These are phyloP conservation scores for Tichodroma muraria DNA, from an alignment of 2,113 vertebrate genomes.

Conservation along the genomic window DNA sequence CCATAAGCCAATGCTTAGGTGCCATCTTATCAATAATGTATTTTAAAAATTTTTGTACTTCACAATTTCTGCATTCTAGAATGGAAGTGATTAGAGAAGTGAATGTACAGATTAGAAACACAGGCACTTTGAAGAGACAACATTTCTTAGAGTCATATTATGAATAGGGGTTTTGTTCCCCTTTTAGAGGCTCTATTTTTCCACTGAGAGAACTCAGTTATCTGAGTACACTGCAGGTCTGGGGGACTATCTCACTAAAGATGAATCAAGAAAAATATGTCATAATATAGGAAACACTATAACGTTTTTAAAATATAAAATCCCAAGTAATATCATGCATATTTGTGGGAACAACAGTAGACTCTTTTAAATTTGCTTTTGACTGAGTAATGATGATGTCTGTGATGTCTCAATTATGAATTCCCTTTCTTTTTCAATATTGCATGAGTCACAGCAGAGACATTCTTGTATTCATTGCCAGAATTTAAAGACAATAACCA, in stretches of 20 bases:
- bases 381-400: neutral
- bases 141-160: neutral
- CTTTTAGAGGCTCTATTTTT: neutral
- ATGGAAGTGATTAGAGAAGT: neutral
- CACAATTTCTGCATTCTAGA: neutral
- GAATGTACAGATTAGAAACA: neutral
- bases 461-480: neutral
- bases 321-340: neutral
- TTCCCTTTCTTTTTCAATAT: neutral
- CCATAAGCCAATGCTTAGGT: neutral
- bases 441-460: slow-evolving; percentile 15
- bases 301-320: neutral
- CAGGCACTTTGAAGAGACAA: neutral
- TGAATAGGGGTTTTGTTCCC: neutral
- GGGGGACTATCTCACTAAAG: neutral
- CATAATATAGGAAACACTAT: neutral
- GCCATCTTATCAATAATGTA: neutral
- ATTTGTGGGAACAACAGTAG: neutral
- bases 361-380: neutral
- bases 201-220: neutral
- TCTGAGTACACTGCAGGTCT: neutral
- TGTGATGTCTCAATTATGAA: neutral
- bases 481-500: neutral
- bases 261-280: neutral
- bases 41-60: neutral